Percentiles rank a stretch among this genome's conserved stretches.
Conservation (phyloP, 2,888 invertebrate genomes). For the Diadegma fenestrale region DNA sequence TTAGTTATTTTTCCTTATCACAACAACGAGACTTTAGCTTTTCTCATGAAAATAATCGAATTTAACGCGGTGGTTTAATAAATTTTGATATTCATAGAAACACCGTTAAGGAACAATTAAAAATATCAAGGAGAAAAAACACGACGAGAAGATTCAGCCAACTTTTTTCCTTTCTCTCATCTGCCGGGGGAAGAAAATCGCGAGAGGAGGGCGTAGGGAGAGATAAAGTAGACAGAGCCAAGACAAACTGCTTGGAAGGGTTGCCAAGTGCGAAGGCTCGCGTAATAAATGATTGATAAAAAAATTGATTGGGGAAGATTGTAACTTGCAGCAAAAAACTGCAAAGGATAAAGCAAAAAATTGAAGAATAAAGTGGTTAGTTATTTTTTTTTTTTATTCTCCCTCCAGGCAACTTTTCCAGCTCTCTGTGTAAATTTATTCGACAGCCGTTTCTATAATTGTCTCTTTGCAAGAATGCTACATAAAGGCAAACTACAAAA, state of each 20-base stretch:
- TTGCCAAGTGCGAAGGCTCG: neutral
- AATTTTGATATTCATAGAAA: neutral
- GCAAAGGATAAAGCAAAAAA: too few species aligned
- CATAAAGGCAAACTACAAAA: neutral
- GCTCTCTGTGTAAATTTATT: neutral
- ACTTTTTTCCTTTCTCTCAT: constrained; percentile 4
- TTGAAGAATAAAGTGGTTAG: constrained; percentile 30
- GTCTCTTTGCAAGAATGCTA: neutral
- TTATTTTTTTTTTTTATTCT: neutral
- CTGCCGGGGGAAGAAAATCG: constrained; percentile 36
- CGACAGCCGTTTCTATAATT: neutral
- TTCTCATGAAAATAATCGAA: neutral
- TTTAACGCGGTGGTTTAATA: neutral
- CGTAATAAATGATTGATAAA: constrained; percentile 58
- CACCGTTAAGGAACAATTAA: too few species aligned
- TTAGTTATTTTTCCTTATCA: neutral
- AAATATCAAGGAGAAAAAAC: too few species aligned
- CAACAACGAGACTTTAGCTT: neutral
- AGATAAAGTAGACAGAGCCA: constrained; percentile 16
- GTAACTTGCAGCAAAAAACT: constrained; percentile 31
- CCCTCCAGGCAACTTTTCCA: neutral
- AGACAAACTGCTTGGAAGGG: constrained; percentile 37
- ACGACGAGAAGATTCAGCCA: too few species aligned
- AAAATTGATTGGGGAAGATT: constrained; percentile 50
- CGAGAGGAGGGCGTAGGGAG: neutral